These are phyloP conservation scores for Vanessa tameamea DNA, from an alignment of 1,140 invertebrate genomes.

Conservation along the genomic window DNA sequence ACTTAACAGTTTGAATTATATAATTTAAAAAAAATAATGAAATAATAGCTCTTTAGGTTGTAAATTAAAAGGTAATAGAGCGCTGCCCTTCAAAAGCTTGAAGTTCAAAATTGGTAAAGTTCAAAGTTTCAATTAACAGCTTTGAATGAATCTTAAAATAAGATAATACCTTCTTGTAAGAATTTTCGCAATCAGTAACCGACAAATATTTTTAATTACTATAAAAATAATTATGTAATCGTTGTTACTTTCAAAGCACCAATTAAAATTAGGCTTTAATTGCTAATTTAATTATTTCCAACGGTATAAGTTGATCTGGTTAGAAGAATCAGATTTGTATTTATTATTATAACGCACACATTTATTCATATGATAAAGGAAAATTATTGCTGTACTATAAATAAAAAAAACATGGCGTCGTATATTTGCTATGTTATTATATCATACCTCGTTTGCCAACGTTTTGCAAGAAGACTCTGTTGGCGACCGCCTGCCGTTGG, in stretches of 20 bases:
- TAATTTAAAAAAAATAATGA: not conserved
- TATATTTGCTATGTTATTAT: not conserved
- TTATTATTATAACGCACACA: too few relatives aligned
- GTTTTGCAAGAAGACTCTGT: conserved; percentile 82
- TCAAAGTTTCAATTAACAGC: conserved; percentile 7
- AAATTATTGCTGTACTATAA: too few relatives aligned
- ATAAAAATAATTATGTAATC: too few relatives aligned
- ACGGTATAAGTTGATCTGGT: not conserved
- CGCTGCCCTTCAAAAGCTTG: not conserved
- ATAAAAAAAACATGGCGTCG: too few relatives aligned
- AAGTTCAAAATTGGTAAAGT: conserved; percentile 2
- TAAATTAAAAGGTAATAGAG: not conserved
- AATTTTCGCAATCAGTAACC: too few relatives aligned
- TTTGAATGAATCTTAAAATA: not conserved
- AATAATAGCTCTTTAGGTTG: not conserved
- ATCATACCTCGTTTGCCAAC: conserved; percentile 81
- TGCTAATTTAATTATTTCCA: not conserved
- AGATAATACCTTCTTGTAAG: too few relatives aligned
- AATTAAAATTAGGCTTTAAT: not conserved
- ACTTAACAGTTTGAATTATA: not conserved
- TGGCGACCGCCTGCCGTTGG: conserved; percentile 82
- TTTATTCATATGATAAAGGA: too few relatives aligned
- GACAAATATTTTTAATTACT: too few relatives aligned
- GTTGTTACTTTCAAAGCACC: too few relatives aligned
- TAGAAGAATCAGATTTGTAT: not conserved